Conservation (phyloP, 2,888 invertebrate genomes). For the Epinotia nisella region DNA sequence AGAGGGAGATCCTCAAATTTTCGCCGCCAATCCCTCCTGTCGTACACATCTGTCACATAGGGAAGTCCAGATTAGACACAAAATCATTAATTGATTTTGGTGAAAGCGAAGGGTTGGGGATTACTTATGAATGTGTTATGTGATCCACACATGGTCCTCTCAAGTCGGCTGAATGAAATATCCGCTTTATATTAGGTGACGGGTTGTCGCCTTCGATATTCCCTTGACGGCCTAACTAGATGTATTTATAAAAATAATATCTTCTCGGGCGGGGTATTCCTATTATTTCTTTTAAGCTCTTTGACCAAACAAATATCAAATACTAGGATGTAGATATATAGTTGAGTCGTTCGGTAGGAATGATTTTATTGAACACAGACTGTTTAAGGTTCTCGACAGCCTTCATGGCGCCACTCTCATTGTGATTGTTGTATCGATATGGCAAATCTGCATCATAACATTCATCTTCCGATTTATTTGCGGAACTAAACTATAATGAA, state of each 20-base stretch:
- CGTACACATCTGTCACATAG: constrained; percentile 80
- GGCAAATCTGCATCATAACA: background rate
- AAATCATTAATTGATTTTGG: constrained; percentile 79
- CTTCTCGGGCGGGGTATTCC: background rate
- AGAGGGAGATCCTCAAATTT: constrained; percentile 77
- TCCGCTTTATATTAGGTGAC: constrained; percentile 39
- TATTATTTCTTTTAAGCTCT: background rate
- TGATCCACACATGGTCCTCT: constrained; percentile 61
- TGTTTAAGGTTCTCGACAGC: background rate
- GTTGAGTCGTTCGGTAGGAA: background rate
- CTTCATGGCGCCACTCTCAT: background rate
- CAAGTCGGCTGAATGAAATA: constrained; percentile 39
- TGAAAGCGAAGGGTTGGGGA: constrained; percentile 70
- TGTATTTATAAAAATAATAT: constrained; percentile 23
- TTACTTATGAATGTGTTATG: constrained; percentile 53
- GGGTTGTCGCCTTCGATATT: constrained; percentile 35
- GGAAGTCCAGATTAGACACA: constrained; percentile 74
- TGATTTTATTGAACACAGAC: background rate
- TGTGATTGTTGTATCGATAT: background rate
- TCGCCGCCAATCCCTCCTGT: constrained; percentile 74
- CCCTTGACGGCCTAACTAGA: constrained; percentile 17
- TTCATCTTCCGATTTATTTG: background rate
- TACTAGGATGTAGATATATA: background rate
- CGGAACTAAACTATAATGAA: background rate
- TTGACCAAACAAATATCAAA: constrained; percentile 1